These are phyloP conservation scores for Patella caerulea DNA, from an alignment of 2,888 invertebrate genomes.

Conservation along the genomic window DNA sequence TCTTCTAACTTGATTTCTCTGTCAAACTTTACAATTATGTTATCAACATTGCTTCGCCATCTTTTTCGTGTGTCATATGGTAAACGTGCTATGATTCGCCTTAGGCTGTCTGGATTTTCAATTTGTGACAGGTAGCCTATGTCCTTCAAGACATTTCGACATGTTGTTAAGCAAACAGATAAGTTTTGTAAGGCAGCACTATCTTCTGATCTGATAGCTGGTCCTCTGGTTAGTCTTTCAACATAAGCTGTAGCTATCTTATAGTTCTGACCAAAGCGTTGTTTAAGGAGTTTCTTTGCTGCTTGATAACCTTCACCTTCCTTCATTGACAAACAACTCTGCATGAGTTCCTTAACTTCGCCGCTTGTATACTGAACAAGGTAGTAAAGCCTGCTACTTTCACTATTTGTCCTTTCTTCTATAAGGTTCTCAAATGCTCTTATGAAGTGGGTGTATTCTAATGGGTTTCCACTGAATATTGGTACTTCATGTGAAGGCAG, in stretches of 20 bases:
- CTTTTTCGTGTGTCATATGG: not conserved
- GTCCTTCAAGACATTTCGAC: not conserved
- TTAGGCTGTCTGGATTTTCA: not conserved
- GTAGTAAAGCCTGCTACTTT: not conserved
- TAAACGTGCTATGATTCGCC: not conserved
- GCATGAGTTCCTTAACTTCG: not conserved
- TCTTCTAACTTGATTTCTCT: not conserved
- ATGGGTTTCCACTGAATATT: not conserved
- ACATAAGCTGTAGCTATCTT: not conserved
- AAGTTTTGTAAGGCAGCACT: not conserved
- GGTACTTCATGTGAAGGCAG: not conserved
- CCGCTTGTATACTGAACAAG: not conserved
- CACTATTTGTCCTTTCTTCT: not conserved
- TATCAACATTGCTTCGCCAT: not conserved
- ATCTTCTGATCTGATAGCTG: not conserved
- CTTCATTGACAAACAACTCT: not conserved
- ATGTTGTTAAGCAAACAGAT: not conserved
- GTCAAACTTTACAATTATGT: not conserved
- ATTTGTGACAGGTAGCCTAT: not conserved
- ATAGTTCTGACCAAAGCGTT: not conserved
- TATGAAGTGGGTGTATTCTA: not conserved
- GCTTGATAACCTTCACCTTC: not conserved
- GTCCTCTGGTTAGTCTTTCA: not conserved
- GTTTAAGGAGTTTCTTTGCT: not conserved
- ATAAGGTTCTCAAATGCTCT: not conserved